Base-by-base conservation (phyloP, 2,888 invertebrate genomes). In the Malthinus seriepunctatus region DNA sequence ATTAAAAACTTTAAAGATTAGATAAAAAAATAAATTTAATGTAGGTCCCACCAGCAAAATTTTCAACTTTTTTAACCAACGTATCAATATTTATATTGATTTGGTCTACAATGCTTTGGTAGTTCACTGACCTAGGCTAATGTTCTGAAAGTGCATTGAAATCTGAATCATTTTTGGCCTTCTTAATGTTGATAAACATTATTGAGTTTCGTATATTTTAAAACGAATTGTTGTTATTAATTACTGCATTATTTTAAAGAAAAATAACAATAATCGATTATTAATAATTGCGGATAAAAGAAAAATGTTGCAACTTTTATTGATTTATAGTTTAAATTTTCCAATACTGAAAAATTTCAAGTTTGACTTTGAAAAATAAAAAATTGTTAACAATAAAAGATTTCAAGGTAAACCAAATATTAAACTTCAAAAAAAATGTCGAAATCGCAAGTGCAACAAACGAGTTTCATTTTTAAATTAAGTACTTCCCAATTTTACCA, bases 61-160 rank as follows among this genome's bases (percentile, higher is more conserved):
- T 42, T 42, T 42, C 39, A 42, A 49, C 35, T 44, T 39, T 50
- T 50, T 51, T 33, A 12, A 11, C 32, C 8, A 32, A 47, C 32
- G 8, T 11, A 47, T 33, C 23, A 47, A 51, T 37, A 32, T 38
- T 47, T 56, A 38, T 66, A 65, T 65, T 60, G 65, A 68, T 65
- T 66, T 63, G 66, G 63, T 56, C 63, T 56, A 65, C 64, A 59
- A 56, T 23, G 51, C 35, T 39, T 48, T 56, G 57, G 56, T 64
- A 54, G 66, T 62, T 65, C 65, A 64, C 66, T 65, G 65, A 68
- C 68, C 66, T 66, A 62, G 63, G 58, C 50, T 60, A 68, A 67
- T 63, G 60, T 62, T 63, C 58, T 63, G 55, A 56, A 61, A 45
- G 59, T 47, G 56, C 56, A 55, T 42, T 47, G 44, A 12, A 42